Percentiles rank a stretch among this genome's conserved stretches.
Evolutionary conservation across 2,888 invertebrate species (phyloP).

Genomic region (Acrobasis suavella): DNA sequence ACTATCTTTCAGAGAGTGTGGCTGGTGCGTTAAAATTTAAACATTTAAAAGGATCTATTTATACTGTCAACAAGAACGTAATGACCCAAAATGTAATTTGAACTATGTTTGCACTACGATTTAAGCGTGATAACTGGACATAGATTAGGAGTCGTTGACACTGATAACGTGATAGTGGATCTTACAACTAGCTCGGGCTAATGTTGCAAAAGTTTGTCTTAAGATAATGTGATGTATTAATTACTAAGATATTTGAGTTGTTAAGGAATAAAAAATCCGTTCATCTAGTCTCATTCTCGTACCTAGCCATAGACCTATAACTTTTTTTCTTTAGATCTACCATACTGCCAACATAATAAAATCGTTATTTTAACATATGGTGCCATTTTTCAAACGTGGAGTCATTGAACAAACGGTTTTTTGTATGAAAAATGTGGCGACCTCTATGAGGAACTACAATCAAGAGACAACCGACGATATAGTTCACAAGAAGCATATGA

Average conservation of each 20-base stretch:
- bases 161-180: constrained; percentile 59
- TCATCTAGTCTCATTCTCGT: too few relatives aligned
- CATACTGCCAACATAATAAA: too few relatives aligned
- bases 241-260: neutral
- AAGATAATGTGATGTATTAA: constrained; percentile 1
- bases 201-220: constrained; percentile 12
- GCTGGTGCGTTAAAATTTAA: neutral
- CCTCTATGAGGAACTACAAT: too few relatives aligned
- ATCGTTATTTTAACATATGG: too few relatives aligned
- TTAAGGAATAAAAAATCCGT: neutral
- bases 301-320: too few relatives aligned
- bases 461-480: too few relatives aligned
- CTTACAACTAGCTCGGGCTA: neutral
- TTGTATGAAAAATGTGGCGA: too few relatives aligned
- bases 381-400: too few relatives aligned
- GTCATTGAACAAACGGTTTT: too few relatives aligned
- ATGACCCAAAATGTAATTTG: constrained; percentile 62
- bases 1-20: neutral
- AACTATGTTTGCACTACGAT: constrained; percentile 44
- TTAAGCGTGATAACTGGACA: constrained; percentile 49
- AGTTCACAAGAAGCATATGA: too few relatives aligned
- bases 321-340: too few relatives aligned
- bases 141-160: constrained; percentile 69
- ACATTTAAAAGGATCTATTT: constrained; percentile 8
- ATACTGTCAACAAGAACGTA: constrained; percentile 30